phyloP scores from a whole-genome alignment of 2,888 invertebrate genomes.

The Andrena camellia region DNA sequence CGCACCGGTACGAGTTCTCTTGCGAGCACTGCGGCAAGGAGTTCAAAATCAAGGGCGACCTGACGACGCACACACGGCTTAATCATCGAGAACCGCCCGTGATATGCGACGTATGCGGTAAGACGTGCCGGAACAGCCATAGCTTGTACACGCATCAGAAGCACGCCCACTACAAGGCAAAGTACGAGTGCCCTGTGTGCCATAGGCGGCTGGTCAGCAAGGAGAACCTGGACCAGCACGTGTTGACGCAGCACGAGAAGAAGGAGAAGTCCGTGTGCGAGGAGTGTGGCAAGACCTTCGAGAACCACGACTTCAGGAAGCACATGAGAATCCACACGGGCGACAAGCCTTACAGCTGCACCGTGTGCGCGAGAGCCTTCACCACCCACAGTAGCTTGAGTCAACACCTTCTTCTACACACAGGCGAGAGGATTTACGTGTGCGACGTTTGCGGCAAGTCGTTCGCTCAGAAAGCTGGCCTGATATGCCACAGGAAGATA shows the following conservation, averaged over 20 bases:
- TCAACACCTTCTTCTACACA: conserved; percentile 71
- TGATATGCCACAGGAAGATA: conserved; percentile 74
- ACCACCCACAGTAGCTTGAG: conserved; percentile 64
- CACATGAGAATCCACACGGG: conserved; percentile 74
- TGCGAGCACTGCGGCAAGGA: conserved; percentile 77
- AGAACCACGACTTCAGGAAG: conserved; percentile 65
- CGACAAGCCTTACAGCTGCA: conserved; percentile 70
- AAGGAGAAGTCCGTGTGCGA: conserved; percentile 71
- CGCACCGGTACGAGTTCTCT: conserved; percentile 71
- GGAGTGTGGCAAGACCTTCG: conserved; percentile 73
- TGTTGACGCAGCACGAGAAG: conserved; percentile 64
- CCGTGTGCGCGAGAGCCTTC: conserved; percentile 67
- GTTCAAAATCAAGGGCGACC: conserved; percentile 76
- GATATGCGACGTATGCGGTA: conserved; percentile 73
- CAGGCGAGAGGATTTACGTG: conserved; percentile 68
- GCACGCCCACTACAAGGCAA: conserved; percentile 68
- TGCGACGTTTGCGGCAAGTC: conserved; percentile 72
- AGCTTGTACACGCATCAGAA: conserved; percentile 68
- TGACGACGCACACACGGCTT: conserved; percentile 72
- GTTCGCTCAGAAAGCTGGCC: conserved; percentile 72
- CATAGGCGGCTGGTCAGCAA: conserved; percentile 60
- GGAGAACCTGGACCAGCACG: conserved; percentile 67
- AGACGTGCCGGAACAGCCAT: conserved; percentile 65
- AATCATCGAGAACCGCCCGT: conserved; percentile 69
- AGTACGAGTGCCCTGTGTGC: conserved; percentile 66